Conservation (phyloP, 1,140 invertebrate genomes). For the Papilio machaon region DNA sequence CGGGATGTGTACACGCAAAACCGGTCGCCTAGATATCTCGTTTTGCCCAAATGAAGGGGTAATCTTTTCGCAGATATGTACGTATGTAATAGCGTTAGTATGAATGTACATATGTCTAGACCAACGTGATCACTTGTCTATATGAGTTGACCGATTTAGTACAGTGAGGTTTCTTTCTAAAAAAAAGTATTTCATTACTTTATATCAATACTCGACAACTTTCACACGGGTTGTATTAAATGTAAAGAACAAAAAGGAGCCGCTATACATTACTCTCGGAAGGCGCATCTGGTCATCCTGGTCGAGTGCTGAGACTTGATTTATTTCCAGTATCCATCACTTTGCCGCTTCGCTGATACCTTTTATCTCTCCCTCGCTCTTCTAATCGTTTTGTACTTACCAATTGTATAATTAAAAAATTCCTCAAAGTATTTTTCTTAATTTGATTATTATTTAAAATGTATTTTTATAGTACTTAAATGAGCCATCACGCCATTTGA, state of each 20-base stretch:
- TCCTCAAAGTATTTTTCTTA: slow-evolving; percentile 1
- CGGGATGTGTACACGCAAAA: background rate
- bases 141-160: background rate
- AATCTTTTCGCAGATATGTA: background rate
- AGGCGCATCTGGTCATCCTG: slow-evolving; percentile 68
- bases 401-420: slow-evolving; percentile 50
- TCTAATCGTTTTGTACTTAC: slow-evolving; percentile 52
- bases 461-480: background rate
- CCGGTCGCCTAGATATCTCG: slow-evolving; percentile 4
- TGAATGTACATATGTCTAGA: background rate
- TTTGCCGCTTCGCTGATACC: slow-evolving; percentile 62
- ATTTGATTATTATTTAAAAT: background rate
- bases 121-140: background rate
- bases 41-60: background rate
- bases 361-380: slow-evolving; percentile 63
- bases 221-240: slow-evolving; percentile 24
- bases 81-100: background rate
- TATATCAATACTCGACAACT: background rate
- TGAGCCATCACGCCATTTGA: background rate
- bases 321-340: slow-evolving; percentile 77
- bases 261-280: slow-evolving; percentile 53
- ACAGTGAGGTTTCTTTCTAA: background rate
- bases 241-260: slow-evolving; percentile 50
- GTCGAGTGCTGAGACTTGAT: slow-evolving; percentile 69
- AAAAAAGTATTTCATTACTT: background rate